These are phyloP conservation scores for Chionodraco myersi DNA, from an alignment of 2,113 vertebrate genomes.

Conservation along the genomic window DNA sequence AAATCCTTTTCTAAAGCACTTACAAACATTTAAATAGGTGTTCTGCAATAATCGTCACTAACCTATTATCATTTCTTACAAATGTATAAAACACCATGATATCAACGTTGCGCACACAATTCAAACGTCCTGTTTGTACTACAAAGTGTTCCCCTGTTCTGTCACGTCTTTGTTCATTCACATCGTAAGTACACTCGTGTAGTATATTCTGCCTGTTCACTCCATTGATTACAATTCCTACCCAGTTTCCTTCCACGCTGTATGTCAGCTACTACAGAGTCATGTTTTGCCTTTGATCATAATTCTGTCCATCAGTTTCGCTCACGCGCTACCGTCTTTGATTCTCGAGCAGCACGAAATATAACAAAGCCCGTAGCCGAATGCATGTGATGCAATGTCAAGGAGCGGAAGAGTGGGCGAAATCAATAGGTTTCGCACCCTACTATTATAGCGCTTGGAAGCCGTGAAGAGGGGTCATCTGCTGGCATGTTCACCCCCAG, in stretches of 20 bases:
- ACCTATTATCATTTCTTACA: constrained; percentile 3
- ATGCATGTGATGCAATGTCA: constrained; percentile 75
- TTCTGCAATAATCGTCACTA: constrained; percentile 1
- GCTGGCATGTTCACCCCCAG: constrained; percentile 67
- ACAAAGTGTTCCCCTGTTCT: not conserved
- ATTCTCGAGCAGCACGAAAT: constrained; percentile 66
- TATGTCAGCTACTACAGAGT: constrained; percentile 51
- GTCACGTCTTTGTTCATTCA: constrained; percentile 34
- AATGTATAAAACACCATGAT: not conserved
- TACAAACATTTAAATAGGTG: not conserved
- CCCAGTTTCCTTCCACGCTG: constrained; percentile 24
- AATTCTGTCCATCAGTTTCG: constrained; percentile 63
- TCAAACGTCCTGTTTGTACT: constrained; percentile 8
- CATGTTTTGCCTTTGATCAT: constrained; percentile 71
- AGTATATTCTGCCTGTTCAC: constrained; percentile 18
- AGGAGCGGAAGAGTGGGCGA: constrained; percentile 71
- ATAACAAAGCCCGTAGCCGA: constrained; percentile 73
- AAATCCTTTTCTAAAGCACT: not conserved
- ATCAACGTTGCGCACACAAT: not conserved
- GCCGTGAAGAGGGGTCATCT: constrained; percentile 67
- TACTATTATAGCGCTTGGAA: constrained; percentile 64
- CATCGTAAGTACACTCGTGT: constrained; percentile 39
- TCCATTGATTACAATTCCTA: constrained; percentile 59
- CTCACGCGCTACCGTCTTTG: constrained; percentile 53
- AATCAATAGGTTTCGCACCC: constrained; percentile 77